Percentiles rank a stretch among this genome's conserved stretches.
Evolutionary conservation across 23 tunicate species (phyloP).

Genomic region (Ascidia mentula): DNA sequence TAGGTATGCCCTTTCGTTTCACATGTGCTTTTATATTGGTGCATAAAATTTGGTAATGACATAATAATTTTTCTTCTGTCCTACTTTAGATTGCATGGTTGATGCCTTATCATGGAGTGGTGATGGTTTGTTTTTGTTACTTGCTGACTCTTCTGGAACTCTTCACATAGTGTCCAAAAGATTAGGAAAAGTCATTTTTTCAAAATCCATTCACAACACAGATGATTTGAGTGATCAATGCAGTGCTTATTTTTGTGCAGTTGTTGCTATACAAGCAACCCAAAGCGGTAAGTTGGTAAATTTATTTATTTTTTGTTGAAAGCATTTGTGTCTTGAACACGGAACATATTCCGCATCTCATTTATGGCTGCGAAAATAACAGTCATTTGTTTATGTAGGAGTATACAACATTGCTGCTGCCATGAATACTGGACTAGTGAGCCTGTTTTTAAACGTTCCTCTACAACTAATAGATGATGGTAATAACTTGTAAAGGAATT

Average conservation of each 20-base stretch:
- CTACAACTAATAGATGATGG: conserved; percentile 24
- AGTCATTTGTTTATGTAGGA: conserved; percentile 21
- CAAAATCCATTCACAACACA: neutral
- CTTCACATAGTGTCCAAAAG: conserved; percentile 31
- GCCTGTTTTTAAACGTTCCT: conserved; percentile 23
- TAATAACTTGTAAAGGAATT: neutral
- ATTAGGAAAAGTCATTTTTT: neutral
- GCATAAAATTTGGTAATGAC: neutral
- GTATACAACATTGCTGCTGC: conserved; percentile 33
- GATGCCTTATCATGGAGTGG: conserved; percentile 48
- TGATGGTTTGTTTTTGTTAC: conserved; percentile 40
- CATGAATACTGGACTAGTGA: neutral
- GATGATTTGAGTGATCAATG: neutral
- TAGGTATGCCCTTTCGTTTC: neutral
- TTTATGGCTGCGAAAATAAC: too few species aligned
- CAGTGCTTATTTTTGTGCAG: neutral
- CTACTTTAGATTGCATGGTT: conserved; percentile 45
- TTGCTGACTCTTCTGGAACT: conserved; percentile 36
- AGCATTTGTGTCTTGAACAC: neutral
- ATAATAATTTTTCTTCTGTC: neutral
- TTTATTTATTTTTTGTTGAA: neutral
- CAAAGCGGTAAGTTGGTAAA: neutral
- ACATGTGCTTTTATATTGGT: neutral
- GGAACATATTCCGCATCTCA: neutral
- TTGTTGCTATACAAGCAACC: neutral